phyloP scores from a whole-genome alignment of 2,888 invertebrate species.

The Yponomeuta plumbellus region DNA sequence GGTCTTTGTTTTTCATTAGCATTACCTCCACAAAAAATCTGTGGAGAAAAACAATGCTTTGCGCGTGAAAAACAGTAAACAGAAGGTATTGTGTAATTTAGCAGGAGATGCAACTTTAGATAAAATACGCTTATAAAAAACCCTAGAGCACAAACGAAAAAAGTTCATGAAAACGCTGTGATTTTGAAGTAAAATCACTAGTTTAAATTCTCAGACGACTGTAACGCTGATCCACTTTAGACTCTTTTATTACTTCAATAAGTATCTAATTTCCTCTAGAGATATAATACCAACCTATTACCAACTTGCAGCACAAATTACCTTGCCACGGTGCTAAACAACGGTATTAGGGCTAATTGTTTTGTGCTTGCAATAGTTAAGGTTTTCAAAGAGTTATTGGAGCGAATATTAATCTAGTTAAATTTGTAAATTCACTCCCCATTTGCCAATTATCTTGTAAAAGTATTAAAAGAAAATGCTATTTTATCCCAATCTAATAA shows the following conservation, averaged over 20 bases:
- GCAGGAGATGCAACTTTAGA: not conserved
- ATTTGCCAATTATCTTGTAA: slow-evolving; percentile 22
- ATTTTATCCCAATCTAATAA: not conserved
- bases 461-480: not conserved
- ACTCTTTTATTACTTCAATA: no score
- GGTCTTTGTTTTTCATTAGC: no score
- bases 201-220: no score
- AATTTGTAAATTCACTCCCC: slow-evolving; percentile 17
- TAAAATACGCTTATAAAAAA: not conserved
- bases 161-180: slow-evolving; percentile 5
- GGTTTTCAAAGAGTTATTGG: not conserved
- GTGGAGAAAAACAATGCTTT: no score
- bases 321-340: slow-evolving; percentile 50
- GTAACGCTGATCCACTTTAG: no score
- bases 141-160: not conserved
- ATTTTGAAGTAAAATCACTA: slow-evolving; percentile 13
- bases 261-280: no score
- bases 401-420: not conserved
- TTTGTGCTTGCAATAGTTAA: slow-evolving; percentile 16
- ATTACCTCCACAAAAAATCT: no score
- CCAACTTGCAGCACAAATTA: slow-evolving; percentile 25
- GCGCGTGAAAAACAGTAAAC: no score
- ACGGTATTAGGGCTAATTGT: slow-evolving; percentile 21
- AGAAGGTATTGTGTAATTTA: no score
- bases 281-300: no score